phyloP scores from a whole-genome alignment of 2,888 invertebrate species.

The Pseudococcus jackbeardsleyi region DNA sequence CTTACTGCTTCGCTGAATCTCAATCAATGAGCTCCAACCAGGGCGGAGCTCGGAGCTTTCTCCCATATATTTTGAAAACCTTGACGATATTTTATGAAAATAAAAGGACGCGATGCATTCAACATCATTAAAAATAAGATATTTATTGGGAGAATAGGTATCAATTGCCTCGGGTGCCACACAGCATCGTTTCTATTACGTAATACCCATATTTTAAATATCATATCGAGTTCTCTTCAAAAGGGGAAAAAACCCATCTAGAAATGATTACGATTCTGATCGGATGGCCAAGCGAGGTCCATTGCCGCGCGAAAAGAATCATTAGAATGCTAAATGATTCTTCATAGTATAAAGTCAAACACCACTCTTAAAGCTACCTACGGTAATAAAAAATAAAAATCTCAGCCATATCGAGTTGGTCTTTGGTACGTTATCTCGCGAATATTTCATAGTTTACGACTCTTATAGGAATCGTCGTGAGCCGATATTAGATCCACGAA shows the following conservation, averaged over 20 bases:
- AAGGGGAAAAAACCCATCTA: background rate
- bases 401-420: too few species aligned
- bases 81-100: slow-evolving; percentile 24
- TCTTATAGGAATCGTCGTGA: too few species aligned
- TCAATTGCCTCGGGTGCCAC: background rate
- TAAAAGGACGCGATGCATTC: background rate
- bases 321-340: background rate
- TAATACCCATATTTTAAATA: background rate
- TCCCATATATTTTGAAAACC: background rate
- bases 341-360: background rate
- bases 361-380: background rate
- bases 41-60: background rate
- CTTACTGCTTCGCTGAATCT: background rate
- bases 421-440: too few species aligned
- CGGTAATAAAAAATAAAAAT: background rate
- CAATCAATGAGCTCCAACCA: background rate
- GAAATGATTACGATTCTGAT: background rate
- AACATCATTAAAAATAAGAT: background rate
- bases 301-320: background rate
- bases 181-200: background rate
- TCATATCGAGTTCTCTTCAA: background rate
- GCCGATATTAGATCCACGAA: too few species aligned
- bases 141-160: background rate
- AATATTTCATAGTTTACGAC: too few species aligned
- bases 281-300: background rate